phyloP scores from a whole-genome alignment of 2,113 vertebrate genomes.

The Siniperca knerii region DNA sequence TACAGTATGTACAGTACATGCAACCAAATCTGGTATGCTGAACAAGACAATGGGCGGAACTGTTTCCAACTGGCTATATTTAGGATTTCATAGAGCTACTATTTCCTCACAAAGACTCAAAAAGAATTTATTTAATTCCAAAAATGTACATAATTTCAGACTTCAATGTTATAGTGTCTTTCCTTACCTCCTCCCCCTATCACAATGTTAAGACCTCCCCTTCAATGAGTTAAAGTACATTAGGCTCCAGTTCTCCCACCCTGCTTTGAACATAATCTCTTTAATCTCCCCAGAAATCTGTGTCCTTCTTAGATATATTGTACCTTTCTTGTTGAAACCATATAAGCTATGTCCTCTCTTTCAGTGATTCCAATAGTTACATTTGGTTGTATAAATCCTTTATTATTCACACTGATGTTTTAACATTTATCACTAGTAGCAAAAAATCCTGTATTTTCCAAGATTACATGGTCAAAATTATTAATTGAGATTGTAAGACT shows the following conservation, averaged over 20 bases:
- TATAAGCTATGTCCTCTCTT: background rate
- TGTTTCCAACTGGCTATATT: constrained; percentile 50
- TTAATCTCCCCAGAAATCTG: constrained; percentile 58
- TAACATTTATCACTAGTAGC: background rate
- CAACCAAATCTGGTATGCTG: constrained; percentile 47
- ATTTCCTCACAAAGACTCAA: constrained; percentile 22
- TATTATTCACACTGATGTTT: background rate
- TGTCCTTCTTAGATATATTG: constrained; percentile 11
- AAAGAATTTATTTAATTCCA: constrained; percentile 14
- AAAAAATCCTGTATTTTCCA: background rate
- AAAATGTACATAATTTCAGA: constrained; percentile 6
- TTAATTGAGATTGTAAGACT: background rate
- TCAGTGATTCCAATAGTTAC: background rate
- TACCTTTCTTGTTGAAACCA: constrained; percentile 22
- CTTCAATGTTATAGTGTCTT: background rate
- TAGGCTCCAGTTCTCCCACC: constrained; percentile 49
- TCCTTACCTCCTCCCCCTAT: background rate
- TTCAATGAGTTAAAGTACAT: constrained; percentile 36
- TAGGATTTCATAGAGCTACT: constrained; percentile 40
- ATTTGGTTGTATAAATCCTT: background rate
- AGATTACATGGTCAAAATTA: background rate
- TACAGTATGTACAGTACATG: constrained; percentile 35
- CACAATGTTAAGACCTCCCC: constrained; percentile 18
- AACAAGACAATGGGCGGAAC: constrained; percentile 61
- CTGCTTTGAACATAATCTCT: constrained; percentile 54